These are phyloP conservation scores for Elymnias hypermnestra DNA, from an alignment of 1,140 invertebrate species.

Conservation along the genomic window DNA sequence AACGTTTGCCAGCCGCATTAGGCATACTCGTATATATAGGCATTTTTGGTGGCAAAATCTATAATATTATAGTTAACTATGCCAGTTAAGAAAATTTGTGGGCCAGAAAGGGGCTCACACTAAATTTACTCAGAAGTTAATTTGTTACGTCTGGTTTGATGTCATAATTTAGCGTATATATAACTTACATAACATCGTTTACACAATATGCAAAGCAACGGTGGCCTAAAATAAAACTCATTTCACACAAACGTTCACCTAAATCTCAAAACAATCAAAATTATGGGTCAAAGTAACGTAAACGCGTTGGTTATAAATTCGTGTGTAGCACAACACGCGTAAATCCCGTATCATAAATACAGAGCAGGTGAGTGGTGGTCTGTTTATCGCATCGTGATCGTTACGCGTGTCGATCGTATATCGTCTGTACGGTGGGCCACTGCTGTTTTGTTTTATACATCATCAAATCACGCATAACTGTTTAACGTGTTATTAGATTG, in stretches of 20 bases:
- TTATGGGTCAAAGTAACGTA: conserved; percentile 21
- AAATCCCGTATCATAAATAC: conserved; percentile 22
- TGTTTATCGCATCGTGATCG: conserved; percentile 24
- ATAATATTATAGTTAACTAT: too few relatives aligned
- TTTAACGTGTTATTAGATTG: too few relatives aligned
- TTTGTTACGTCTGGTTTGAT: too few relatives aligned
- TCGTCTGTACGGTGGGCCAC: conserved; percentile 19
- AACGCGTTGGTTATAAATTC: conserved; percentile 18
- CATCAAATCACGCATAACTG: too few relatives aligned
- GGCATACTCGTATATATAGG: too few relatives aligned
- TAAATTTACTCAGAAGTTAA: too few relatives aligned
- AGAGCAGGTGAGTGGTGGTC: conserved; percentile 17
- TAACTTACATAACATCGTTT: too few relatives aligned
- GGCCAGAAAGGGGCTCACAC: too few relatives aligned
- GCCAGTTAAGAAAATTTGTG: too few relatives aligned
- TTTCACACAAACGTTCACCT: not conserved
- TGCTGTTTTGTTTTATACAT: not conserved
- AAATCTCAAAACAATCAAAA: conserved; percentile 22
- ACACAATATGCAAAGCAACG: not conserved
- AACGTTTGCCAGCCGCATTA: too few relatives aligned
- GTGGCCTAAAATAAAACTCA: conserved; percentile 1
- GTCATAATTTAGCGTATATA: too few relatives aligned
- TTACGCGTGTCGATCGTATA: conserved; percentile 15
- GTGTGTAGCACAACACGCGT: conserved; percentile 15
- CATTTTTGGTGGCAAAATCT: too few relatives aligned